Percentiles rank a stretch among this genome's conserved stretches.
phyloP scores from a whole-genome alignment of 2,797 vertebrate species.

The Myotis findleyi region DNA sequence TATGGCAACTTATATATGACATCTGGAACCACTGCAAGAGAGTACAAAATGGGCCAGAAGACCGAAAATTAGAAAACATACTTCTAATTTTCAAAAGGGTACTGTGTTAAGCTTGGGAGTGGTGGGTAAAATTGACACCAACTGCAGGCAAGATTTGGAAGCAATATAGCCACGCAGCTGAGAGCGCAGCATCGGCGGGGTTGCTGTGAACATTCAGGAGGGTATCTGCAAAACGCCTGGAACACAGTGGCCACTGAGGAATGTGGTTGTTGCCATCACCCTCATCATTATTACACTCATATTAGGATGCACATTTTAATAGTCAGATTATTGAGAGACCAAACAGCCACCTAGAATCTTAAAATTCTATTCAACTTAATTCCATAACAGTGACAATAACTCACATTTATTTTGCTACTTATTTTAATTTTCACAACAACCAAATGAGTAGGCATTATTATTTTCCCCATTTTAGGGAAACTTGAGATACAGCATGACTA shows the following conservation, averaged over 20 bases:
- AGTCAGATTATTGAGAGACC: not conserved
- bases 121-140: not conserved
- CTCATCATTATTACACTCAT: not conserved
- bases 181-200: not conserved
- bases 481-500: not conserved
- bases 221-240: not conserved
- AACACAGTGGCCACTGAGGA: not conserved
- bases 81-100: conserved; percentile 43
- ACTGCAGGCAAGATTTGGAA: not conserved
- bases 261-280: not conserved
- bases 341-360: not conserved
- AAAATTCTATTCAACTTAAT: not conserved
- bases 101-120: not conserved
- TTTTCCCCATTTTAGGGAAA: conserved; percentile 32
- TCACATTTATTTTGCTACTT: not conserved
- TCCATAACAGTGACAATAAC: not conserved
- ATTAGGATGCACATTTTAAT: not conserved
- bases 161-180: no score
- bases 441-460: not conserved
- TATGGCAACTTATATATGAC: conserved; percentile 22
- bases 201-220: not conserved
- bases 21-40: conserved; percentile 60
- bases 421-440: conserved; percentile 12
- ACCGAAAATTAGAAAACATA: conserved; percentile 58
- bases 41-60: not conserved